Conservation (phyloP, 2,888 invertebrate genomes). For the Dynastes tityus region DNA sequence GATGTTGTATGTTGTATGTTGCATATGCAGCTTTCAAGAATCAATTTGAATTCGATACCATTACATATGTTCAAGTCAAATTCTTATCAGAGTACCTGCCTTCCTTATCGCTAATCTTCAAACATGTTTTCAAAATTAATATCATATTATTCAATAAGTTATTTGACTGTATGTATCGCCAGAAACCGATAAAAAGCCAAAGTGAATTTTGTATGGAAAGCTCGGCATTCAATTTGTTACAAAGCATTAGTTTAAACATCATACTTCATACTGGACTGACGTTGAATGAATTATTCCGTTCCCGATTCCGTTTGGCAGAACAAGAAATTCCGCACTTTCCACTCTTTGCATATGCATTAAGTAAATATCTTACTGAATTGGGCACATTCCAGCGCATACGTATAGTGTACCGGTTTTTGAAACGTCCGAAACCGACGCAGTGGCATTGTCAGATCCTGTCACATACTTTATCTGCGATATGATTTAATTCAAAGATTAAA, state of each 20-base stretch:
- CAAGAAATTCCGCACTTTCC: conserved; percentile 2
- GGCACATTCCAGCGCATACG: background rate
- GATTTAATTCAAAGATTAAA: conserved; percentile 28
- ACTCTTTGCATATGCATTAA: conserved; percentile 30
- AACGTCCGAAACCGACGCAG: background rate
- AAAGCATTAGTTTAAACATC: conserved; percentile 2
- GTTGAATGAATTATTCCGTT: conserved; percentile 15
- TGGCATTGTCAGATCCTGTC: background rate
- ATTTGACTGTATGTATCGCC: too few species aligned
- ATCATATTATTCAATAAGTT: background rate
- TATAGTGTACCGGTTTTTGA: background rate
- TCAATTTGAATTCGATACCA: too few species aligned
- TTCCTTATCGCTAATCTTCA: too few species aligned
- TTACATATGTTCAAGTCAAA: too few species aligned
- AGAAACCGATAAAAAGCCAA: background rate
- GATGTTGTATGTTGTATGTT: too few species aligned
- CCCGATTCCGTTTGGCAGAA: conserved; percentile 10
- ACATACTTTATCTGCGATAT: conserved; percentile 4
- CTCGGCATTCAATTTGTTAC: conserved; percentile 1
- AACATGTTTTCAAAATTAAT: background rate
- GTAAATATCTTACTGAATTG: conserved; percentile 22
- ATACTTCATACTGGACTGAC: conserved; percentile 10
- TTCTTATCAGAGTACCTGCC: too few species aligned
- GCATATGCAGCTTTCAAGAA: too few species aligned
- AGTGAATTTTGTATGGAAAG: conserved; percentile 9